Evolutionary conservation across 2,888 invertebrate species (phyloP).

Genomic region (Lucinisca nassula): DNA sequence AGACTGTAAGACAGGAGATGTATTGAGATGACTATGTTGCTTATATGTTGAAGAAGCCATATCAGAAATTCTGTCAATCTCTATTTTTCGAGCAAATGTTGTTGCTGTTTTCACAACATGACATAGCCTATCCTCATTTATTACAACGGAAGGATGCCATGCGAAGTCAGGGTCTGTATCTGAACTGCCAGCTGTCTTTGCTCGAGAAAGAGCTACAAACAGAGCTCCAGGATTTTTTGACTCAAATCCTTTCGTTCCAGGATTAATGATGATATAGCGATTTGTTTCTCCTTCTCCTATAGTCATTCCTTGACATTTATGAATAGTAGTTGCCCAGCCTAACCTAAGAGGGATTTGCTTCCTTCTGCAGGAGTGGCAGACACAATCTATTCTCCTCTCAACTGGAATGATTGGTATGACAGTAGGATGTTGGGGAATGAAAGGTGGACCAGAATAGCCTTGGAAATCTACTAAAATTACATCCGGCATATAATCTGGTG

Average conservation of each 20-base stretch:
- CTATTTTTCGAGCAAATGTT: conserved; percentile 29
- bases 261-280: background rate
- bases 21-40: background rate
- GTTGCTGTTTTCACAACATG: conserved; percentile 48
- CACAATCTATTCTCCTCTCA: conserved; percentile 58
- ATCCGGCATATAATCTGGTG: conserved; percentile 53
- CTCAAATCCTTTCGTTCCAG: conserved; percentile 56
- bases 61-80: background rate
- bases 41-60: background rate
- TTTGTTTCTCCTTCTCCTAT: conserved; percentile 18
- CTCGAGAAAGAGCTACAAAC: conserved; percentile 65
- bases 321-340: conserved; percentile 62
- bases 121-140: conserved; percentile 48
- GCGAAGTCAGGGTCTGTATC: conserved; percentile 51
- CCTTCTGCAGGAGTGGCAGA: conserved; percentile 38
- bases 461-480: conserved; percentile 67
- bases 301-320: conserved; percentile 62
- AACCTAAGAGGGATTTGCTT: conserved; percentile 54
- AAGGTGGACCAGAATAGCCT: conserved; percentile 51
- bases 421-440: conserved; percentile 33
- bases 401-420: conserved; percentile 51
- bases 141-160: conserved; percentile 55
- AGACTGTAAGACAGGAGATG: background rate
- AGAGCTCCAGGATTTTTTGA: conserved; percentile 60
- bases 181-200: conserved; percentile 49